Evolutionary conservation across 2,888 invertebrate genomes (phyloP).

Genomic region (Stenodera caucasica): DNA sequence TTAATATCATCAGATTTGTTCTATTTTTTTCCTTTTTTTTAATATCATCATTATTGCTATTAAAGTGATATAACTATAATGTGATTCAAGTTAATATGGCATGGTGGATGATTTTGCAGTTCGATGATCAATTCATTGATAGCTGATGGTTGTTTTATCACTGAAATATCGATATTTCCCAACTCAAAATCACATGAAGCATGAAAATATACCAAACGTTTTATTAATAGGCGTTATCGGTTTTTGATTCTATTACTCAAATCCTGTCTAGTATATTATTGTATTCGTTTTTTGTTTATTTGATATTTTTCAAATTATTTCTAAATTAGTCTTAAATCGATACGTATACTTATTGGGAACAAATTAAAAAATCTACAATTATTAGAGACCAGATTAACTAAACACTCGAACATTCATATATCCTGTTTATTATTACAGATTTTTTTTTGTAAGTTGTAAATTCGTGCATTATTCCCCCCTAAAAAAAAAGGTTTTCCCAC

Average conservation of each 20-base stretch:
- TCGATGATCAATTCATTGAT: slow-evolving; percentile 51
- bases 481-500: too few species aligned
- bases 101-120: slow-evolving; percentile 48
- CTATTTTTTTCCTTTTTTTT: too few species aligned
- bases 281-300: too few species aligned
- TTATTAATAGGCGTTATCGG: slow-evolving; percentile 47
- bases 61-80: too few species aligned
- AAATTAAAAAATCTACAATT: slow-evolving; percentile 26
- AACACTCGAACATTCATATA: slow-evolving; percentile 24
- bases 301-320: too few species aligned
- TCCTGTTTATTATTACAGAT: slow-evolving; percentile 44
- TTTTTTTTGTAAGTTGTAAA: too few species aligned
- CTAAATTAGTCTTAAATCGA: too few species aligned
- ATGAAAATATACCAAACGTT: slow-evolving; percentile 50
- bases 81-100: slow-evolving; percentile 48
- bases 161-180: slow-evolving; percentile 50
- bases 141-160: slow-evolving; percentile 54
- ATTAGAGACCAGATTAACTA: slow-evolving; percentile 18
- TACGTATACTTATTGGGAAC: too few species aligned
- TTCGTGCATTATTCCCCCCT: too few species aligned
- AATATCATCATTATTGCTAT: too few species aligned
- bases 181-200: slow-evolving; percentile 45
- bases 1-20: neutral
- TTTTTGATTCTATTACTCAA: slow-evolving; percentile 39
- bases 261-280: slow-evolving; percentile 14